phyloP scores from a whole-genome alignment of 2,113 vertebrate genomes.

The Sigmodon hispidus region DNA sequence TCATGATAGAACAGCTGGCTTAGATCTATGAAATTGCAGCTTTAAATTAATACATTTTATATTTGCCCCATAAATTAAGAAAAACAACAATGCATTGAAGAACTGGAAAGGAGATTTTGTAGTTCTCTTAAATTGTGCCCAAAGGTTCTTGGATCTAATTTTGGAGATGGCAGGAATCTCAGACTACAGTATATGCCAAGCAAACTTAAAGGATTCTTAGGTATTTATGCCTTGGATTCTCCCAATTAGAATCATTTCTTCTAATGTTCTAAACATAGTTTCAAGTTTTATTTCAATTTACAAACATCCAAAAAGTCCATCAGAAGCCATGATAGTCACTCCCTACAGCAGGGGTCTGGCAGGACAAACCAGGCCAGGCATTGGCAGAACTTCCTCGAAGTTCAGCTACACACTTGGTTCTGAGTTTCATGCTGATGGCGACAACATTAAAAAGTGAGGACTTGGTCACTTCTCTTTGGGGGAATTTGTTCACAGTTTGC shows the following conservation, averaged over 20 bases:
- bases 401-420: neutral
- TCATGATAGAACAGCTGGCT: slow-evolving; percentile 68
- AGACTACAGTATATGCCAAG: slow-evolving; percentile 18
- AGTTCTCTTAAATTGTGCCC: slow-evolving; percentile 72
- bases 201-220: slow-evolving; percentile 25
- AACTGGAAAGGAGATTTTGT: slow-evolving; percentile 67
- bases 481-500: neutral
- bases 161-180: slow-evolving; percentile 30
- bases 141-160: slow-evolving; percentile 58
- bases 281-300: neutral
- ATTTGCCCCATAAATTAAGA: slow-evolving; percentile 68
- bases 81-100: slow-evolving; percentile 57
- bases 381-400: neutral
- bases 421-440: neutral
- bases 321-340: neutral
- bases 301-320: neutral
- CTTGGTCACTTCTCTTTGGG: neutral
- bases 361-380: neutral
- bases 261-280: slow-evolving; percentile 24
- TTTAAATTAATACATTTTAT: slow-evolving; percentile 68
- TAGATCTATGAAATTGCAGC: slow-evolving; percentile 75
- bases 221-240: slow-evolving; percentile 12
- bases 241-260: slow-evolving; percentile 54
- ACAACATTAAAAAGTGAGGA: neutral
- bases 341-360: neutral